These are phyloP conservation scores for Megalops atlanticus DNA, from an alignment of 2,113 vertebrate species.

Conservation along the genomic window DNA sequence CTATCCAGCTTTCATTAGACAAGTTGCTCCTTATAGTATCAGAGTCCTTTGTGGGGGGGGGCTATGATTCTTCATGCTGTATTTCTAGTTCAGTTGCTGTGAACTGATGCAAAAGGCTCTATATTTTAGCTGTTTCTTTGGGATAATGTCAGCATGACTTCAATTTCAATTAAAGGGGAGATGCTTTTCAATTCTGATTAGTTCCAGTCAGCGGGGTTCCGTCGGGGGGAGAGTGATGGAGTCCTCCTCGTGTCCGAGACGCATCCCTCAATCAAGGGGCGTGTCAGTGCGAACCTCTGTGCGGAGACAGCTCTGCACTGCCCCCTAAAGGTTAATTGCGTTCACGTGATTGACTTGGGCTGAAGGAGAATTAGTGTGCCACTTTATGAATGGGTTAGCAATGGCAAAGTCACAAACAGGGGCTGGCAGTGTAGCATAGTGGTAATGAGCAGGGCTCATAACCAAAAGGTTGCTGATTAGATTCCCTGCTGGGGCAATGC, in stretches of 20 bases:
- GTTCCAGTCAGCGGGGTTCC: conserved; percentile 36
- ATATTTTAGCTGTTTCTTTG: neutral
- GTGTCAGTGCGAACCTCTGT: neutral
- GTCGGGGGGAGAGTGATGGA: conserved; percentile 18
- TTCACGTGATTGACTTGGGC: neutral
- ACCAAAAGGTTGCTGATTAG: too few relatives aligned
- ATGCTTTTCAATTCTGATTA: conserved; percentile 35
- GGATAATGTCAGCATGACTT: neutral
- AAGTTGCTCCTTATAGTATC: too few relatives aligned
- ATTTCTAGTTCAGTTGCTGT: neutral
- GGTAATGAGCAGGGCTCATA: too few relatives aligned
- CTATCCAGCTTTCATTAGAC: too few relatives aligned
- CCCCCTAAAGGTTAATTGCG: conserved; percentile 30
- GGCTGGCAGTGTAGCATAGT: too few relatives aligned
- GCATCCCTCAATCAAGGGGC: neutral
- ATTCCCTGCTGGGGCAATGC: too few relatives aligned
- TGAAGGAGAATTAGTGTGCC: too few relatives aligned
- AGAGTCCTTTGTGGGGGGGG: too few relatives aligned
- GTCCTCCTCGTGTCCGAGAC: neutral
- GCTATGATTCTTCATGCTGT: too few relatives aligned
- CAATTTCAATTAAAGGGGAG: conserved; percentile 32
- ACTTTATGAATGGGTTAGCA: too few relatives aligned
- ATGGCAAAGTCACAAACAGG: neutral
- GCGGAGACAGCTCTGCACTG: conserved; percentile 27
- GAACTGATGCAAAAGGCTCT: neutral